Evolutionary conservation across 1,140 invertebrate species (phyloP).

Genomic region (Rhopalosiphum padi): DNA sequence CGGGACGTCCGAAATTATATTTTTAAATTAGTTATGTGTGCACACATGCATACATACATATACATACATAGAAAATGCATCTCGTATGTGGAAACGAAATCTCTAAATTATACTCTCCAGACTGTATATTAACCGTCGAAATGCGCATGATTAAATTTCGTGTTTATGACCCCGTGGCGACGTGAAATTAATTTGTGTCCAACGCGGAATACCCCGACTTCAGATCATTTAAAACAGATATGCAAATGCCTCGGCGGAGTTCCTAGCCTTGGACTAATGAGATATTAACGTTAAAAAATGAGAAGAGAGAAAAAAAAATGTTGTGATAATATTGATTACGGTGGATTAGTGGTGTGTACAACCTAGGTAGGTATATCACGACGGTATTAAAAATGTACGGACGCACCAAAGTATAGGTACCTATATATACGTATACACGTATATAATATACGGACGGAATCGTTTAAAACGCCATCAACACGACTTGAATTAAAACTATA

Average conservation of each 20-base stretch:
- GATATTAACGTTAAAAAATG: conserved; percentile 49
- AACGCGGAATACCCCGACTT: neutral
- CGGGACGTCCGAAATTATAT: conserved; percentile 39
- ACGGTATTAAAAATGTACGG: too few species aligned
- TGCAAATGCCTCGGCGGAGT: conserved; percentile 34
- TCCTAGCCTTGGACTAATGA: conserved; percentile 39
- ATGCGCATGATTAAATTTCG: conserved; percentile 49
- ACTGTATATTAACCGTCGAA: conserved; percentile 30
- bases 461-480: conserved; percentile 15
- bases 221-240: conserved; percentile 52
- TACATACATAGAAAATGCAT: neutral
- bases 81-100: neutral
- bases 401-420: too few species aligned
- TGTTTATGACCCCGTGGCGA: conserved; percentile 57
- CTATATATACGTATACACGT: too few species aligned
- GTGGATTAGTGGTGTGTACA: neutral
- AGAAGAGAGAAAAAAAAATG: neutral
- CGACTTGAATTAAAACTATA: neutral
- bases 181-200: conserved; percentile 56
- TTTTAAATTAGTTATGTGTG: conserved; percentile 47
- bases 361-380: too few species aligned
- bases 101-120: conserved; percentile 25
- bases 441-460: neutral
- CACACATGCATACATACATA: neutral
- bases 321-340: conserved; percentile 36